phyloP scores from a whole-genome alignment of 2,113 vertebrate genomes.

The Heterocephalus glaber region DNA sequence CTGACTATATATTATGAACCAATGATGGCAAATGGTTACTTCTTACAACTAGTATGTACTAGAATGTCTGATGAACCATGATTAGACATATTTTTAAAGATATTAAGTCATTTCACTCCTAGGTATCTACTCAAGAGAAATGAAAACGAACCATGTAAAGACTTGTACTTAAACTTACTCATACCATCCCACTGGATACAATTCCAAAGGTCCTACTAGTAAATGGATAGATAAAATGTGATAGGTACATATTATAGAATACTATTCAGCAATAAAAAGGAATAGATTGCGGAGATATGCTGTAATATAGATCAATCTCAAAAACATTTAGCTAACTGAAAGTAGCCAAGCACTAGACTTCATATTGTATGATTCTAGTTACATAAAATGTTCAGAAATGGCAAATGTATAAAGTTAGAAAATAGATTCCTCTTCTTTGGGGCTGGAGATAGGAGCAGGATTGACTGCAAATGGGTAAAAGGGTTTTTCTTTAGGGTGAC shows the following conservation, averaged over 20 bases:
- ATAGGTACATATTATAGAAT: neutral
- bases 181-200: neutral
- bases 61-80: neutral
- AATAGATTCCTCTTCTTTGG: neutral
- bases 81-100: slow-evolving; percentile 40
- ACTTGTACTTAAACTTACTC: neutral
- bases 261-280: neutral
- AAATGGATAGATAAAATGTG: neutral
- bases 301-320: neutral
- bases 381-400: slow-evolving; percentile 31
- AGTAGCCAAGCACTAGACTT: neutral
- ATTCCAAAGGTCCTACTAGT: neutral
- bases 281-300: neutral
- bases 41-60: neutral
- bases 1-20: neutral
- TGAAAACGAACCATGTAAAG: neutral
- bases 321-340: slow-evolving; percentile 6
- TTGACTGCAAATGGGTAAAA: neutral
- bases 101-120: neutral
- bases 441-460: neutral
- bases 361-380: neutral
- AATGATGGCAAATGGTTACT: neutral
- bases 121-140: neutral
- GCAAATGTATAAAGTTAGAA: neutral
- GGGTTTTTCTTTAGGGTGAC: neutral